A percentile compares a stretch with the other conserved stretches of the same genome.
These are phyloP conservation scores for Pachyramphus minor DNA, from an alignment of 2,113 vertebrate species.

Conservation along the genomic window DNA sequence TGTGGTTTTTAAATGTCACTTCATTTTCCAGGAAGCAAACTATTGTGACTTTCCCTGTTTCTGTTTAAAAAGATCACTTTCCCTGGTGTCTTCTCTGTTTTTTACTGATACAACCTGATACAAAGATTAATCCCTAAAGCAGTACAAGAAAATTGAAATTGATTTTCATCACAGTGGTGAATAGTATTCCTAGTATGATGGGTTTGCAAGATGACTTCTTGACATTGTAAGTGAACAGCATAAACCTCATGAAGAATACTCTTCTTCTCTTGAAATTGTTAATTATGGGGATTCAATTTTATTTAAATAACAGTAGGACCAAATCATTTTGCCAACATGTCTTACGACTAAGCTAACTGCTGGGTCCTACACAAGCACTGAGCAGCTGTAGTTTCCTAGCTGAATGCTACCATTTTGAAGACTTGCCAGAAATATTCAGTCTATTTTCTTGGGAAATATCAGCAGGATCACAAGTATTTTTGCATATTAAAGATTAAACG, in stretches of 20 bases:
- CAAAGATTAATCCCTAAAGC: not conserved
- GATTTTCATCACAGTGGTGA: not conserved
- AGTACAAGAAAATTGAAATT: not conserved
- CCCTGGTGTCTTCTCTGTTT: not conserved
- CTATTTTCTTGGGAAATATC: not conserved
- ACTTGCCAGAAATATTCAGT: not conserved
- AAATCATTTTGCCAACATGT: not conserved
- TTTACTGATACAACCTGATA: not conserved
- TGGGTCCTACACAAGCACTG: not conserved
- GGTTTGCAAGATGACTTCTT: not conserved
- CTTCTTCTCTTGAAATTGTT: not conserved
- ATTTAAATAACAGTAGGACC: not conserved
- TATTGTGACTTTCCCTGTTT: not conserved
- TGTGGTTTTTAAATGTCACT: not conserved
- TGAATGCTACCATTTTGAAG: not conserved
- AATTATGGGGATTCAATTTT: not conserved
- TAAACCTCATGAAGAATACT: not conserved
- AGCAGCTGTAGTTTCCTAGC: not conserved
- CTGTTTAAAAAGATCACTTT: not conserved
- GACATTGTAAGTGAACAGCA: not conserved
- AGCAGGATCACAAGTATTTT: not conserved
- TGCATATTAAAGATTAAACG: conserved; percentile 3
- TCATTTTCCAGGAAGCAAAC: not conserved
- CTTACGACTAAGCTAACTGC: not conserved
- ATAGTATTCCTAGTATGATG: not conserved